Evolutionary conservation across 2,888 invertebrate genomes (phyloP), one percentile per base, ranked within the genome.

Genomic region (Netelia melanura): DNA sequence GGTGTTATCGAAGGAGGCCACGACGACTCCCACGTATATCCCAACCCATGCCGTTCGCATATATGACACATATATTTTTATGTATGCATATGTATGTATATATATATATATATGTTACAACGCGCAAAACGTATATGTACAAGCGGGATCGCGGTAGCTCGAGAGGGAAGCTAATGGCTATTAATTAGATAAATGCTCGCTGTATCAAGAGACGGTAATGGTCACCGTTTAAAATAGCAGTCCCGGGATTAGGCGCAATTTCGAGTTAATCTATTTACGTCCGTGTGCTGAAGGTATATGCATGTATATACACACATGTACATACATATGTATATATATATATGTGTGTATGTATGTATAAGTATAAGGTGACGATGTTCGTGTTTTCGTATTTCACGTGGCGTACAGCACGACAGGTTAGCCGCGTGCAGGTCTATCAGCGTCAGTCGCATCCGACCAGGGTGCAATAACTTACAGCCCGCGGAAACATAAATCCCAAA

Each of bases 151-250:
- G 84, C 72, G 72, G 79, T 77, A 82, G 81, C 79, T 85, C 81
- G 84, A 86, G 71, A 75, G 80, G 79, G 30, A 30, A 5, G 89
- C 91, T 92, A 92, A 92, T 92, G 90, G 92, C 90, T 92, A 92
- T 92, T 92, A 92, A 92, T 92, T 92, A 92, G 91, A 92, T 90
- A 92, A 92, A 92, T 89, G 90, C 86, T 88, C 71, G 89, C 88
- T 91, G 89, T 92, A 92, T 91, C 88, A 89, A 90, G 90, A 89
- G 89, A 80, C 87, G 83, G 84, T 90, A 90, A 91, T 91, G 89
- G 89, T 88, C 90, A 90, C 85, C 89, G 90, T 90, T 90, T 87
- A 88, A 92, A 91, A 92, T 92, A 92, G 90, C 90, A 83, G 86
- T 83, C 85, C 82, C 79, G 85, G 85, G 85, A 83, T 85, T 82